Evolutionary conservation across 2,113 vertebrate species (phyloP).

Genomic region (Tringa solitaria): DNA sequence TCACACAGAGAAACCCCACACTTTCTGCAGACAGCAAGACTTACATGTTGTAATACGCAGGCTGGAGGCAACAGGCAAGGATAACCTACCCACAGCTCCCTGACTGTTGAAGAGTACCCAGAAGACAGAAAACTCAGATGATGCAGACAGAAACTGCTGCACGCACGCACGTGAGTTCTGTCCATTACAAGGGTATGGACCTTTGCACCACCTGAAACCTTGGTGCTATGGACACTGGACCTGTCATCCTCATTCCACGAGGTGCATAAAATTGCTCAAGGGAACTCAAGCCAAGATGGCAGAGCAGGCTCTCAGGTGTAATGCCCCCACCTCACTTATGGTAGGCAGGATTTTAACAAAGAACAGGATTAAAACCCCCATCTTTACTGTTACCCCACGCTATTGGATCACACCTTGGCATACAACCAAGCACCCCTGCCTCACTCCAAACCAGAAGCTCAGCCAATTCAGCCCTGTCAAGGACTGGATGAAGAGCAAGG

Average conservation of each 20-base stretch:
- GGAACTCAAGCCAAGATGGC: not conserved
- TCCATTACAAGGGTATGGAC: not conserved
- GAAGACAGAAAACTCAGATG: not conserved
- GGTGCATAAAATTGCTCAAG: not conserved
- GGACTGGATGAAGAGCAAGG: not conserved
- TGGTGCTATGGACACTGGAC: not conserved
- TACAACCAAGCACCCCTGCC: not conserved
- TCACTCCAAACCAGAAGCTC: not conserved
- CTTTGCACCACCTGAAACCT: not conserved
- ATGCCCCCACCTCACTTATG: not conserved
- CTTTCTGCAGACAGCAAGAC: not conserved
- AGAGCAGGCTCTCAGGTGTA: not conserved
- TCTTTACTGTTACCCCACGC: not conserved
- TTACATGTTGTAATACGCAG: not conserved
- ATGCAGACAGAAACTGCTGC: not conserved
- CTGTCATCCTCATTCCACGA: not conserved
- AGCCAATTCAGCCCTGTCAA: not conserved
- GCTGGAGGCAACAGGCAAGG: not conserved
- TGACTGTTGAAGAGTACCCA: not conserved
- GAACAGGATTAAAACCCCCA: not conserved
- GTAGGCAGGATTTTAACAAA: not conserved
- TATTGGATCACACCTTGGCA: not conserved
- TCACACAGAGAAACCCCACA: not conserved
- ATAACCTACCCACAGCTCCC: not conserved
- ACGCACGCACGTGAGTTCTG: accelerated